These are phyloP conservation scores for Panurus biarmicus DNA, from an alignment of 2,113 vertebrate species.

Conservation along the genomic window DNA sequence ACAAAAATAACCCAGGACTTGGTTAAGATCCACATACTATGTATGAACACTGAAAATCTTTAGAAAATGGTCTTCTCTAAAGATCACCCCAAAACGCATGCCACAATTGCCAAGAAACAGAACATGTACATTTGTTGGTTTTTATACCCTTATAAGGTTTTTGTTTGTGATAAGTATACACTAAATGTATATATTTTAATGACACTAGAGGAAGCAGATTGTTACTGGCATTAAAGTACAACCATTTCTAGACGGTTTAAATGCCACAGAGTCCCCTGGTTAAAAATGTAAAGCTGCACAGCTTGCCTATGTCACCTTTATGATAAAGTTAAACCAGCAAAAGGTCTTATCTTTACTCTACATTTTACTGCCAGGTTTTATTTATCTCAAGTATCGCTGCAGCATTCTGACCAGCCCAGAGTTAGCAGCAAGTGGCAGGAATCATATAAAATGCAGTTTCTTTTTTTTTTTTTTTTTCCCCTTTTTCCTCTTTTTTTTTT, in stretches of 20 bases:
- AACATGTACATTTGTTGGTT: constrained; percentile 74
- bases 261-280: constrained; percentile 99
- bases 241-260: constrained; percentile 95
- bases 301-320: constrained; percentile 90
- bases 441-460: constrained; percentile 83
- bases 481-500: constrained; percentile 62
- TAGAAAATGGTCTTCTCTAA: constrained; percentile 70
- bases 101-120: constrained; percentile 75
- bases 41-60: constrained; percentile 76
- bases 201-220: constrained; percentile 87
- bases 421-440: constrained; percentile 99
- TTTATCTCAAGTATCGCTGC: constrained; percentile 93
- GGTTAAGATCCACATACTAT: constrained; percentile 73
- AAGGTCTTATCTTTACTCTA: constrained; percentile 79
- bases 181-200: constrained; percentile 83
- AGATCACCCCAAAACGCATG: constrained; percentile 73
- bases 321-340: constrained; percentile 76
- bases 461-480: constrained; percentile 63
- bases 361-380: constrained; percentile 83
- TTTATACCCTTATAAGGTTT: constrained; percentile 74
- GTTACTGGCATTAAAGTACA: constrained; percentile 97
- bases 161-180: constrained; percentile 83
- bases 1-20: constrained; percentile 64
- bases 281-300: constrained; percentile 98
- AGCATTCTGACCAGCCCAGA: constrained; percentile 97